phyloP scores from a whole-genome alignment of 1,140 invertebrate genomes.

The Asobara japonica region DNA sequence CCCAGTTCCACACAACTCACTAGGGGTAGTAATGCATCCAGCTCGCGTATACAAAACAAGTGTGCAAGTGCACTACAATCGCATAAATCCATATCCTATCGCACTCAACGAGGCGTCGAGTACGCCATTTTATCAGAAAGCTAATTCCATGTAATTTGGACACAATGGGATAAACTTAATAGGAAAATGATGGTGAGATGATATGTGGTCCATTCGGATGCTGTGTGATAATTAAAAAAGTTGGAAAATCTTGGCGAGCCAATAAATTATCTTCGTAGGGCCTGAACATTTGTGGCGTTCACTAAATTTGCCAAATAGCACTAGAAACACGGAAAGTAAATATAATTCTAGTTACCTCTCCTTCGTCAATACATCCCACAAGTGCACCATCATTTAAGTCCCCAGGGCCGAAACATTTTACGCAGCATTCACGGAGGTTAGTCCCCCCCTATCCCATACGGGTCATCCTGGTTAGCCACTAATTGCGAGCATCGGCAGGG shows the following conservation, averaged over 20 bases:
- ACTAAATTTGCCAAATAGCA: too few species aligned
- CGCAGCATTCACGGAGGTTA: conserved; percentile 53
- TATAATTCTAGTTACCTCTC: not conserved
- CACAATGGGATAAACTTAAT: too few species aligned
- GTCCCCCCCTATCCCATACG: not conserved
- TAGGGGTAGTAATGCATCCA: not conserved
- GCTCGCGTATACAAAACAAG: conserved; percentile 11
- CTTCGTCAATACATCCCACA: not conserved
- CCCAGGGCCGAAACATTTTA: conserved; percentile 46
- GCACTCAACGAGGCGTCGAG: not conserved
- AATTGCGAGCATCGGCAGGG: conserved; percentile 51
- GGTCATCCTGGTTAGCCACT: conserved; percentile 44
- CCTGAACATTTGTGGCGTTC: too few species aligned
- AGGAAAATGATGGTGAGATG: too few species aligned
- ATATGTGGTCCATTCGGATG: too few species aligned
- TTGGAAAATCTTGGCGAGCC: not conserved
- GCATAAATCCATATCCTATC: conserved; percentile 12
- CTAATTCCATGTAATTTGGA: not conserved
- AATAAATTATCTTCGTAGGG: too few species aligned
- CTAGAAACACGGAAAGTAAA: too few species aligned
- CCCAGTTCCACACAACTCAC: not conserved
- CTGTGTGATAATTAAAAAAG: too few species aligned
- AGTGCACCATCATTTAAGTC: not conserved
- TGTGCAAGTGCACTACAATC: conserved; percentile 3
- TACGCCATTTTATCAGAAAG: not conserved